A percentile compares a stretch with the other conserved stretches of the same genome.
Evolutionary conservation across 2,888 invertebrate genomes (phyloP).

Genomic region (Holacanthella duospinosa): DNA sequence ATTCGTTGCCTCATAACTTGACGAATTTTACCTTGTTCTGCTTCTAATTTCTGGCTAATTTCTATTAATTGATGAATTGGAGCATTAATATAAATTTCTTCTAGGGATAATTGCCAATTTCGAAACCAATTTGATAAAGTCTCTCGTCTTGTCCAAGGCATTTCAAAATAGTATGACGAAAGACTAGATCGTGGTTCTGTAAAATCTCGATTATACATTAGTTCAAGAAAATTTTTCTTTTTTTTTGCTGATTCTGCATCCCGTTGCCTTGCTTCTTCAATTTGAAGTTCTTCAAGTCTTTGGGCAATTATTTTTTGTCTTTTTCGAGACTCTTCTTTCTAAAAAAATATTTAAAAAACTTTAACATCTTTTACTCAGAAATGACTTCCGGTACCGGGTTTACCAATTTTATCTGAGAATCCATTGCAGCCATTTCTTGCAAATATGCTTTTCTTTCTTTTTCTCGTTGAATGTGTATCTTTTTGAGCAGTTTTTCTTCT

Average conservation of each 20-base stretch:
- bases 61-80: slow-evolving; percentile 32
- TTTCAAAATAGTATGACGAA: slow-evolving; percentile 15
- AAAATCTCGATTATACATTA: slow-evolving; percentile 1
- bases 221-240: slow-evolving; percentile 17
- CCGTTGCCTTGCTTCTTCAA: slow-evolving; percentile 28
- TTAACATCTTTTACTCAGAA: not conserved
- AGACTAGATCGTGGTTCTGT: not conserved
- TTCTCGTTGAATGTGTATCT: slow-evolving; percentile 33
- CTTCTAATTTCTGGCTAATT: slow-evolving; percentile 29
- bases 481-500: slow-evolving; percentile 28
- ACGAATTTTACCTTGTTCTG: slow-evolving; percentile 25
- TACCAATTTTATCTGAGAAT: slow-evolving; percentile 29
- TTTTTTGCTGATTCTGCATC: slow-evolving; percentile 26
- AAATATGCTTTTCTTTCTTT: slow-evolving; percentile 30
- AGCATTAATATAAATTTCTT: slow-evolving; percentile 31
- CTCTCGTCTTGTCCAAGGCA: slow-evolving; percentile 25
- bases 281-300: slow-evolving; percentile 32
- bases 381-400: not conserved
- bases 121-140: slow-evolving; percentile 1
- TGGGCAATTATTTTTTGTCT: slow-evolving; percentile 27
- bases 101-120: slow-evolving; percentile 22
- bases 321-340: slow-evolving; percentile 32
- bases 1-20: no score
- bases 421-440: slow-evolving; percentile 22
- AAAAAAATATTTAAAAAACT: not conserved